phyloP scores from a whole-genome alignment of 2,113 vertebrate genomes.

The Taxidea taxus region DNA sequence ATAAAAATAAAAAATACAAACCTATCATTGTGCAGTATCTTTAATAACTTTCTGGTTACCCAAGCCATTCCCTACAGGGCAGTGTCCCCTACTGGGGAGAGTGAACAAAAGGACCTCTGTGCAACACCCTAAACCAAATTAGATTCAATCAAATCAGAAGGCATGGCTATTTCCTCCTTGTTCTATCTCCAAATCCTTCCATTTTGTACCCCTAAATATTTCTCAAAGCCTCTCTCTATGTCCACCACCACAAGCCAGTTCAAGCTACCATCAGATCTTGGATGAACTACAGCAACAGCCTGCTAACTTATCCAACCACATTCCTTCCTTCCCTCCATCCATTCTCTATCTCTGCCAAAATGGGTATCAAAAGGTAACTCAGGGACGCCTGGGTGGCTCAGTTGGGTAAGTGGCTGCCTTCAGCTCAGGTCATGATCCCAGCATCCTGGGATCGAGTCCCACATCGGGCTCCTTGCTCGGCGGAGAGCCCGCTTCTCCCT shows the following conservation, averaged over 20 bases:
- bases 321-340: not conserved
- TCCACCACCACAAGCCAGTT: not conserved
- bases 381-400: too few species aligned
- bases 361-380: not conserved
- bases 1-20: not conserved
- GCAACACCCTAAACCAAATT: not conserved
- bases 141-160: not conserved
- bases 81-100: not conserved
- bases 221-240: not conserved
- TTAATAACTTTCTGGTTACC: not conserved
- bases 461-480: too few species aligned
- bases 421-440: too few species aligned
- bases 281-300: not conserved
- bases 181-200: not conserved
- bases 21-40: not conserved
- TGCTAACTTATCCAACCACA: not conserved
- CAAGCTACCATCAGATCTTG: not conserved
- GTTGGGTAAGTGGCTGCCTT: too few species aligned
- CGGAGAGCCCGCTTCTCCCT: too few species aligned
- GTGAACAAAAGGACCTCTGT: not conserved
- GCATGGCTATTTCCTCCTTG: not conserved
- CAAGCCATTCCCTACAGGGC: not conserved
- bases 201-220: slow-evolving; percentile 3
- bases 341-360: slow-evolving; percentile 21
- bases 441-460: too few species aligned